Evolutionary conservation across 1,140 invertebrate genomes (phyloP).

Genomic region (Aphelinus certus): DNA sequence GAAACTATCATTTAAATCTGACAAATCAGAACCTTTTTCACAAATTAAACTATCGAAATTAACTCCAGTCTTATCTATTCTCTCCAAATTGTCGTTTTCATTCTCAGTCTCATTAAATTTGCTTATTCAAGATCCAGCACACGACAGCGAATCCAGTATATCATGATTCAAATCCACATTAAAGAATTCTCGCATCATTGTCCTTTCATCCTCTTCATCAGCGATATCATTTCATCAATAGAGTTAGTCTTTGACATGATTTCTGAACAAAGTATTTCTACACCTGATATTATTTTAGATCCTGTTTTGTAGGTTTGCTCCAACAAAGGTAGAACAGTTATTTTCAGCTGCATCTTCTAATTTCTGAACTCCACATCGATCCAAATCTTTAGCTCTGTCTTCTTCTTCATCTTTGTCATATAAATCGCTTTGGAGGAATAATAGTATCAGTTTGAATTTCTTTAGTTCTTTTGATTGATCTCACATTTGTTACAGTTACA

Average conservation of each 20-base stretch:
- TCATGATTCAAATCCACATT: constrained; percentile 21
- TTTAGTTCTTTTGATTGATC: background rate
- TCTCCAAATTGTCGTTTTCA: background rate
- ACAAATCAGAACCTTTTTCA: constrained; percentile 2
- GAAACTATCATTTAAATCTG: constrained; percentile 16
- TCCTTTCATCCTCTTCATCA: background rate
- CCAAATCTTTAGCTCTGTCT: constrained; percentile 4
- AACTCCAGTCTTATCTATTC: background rate
- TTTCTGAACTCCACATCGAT: constrained; percentile 1
- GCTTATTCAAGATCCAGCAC: background rate
- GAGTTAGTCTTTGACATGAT: constrained; percentile 4
- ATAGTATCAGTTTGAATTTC: constrained; percentile 18
- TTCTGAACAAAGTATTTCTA: constrained; percentile 4
- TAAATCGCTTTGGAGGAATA: constrained; percentile 27
- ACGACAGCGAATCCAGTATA: background rate
- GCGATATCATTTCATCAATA: background rate
- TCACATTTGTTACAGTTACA: background rate
- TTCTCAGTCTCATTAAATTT: background rate
- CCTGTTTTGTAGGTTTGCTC: background rate
- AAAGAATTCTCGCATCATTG: background rate
- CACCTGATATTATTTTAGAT: constrained; percentile 7
- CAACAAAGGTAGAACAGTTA: background rate
- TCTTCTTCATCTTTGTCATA: constrained; percentile 42
- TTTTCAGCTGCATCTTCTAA: background rate
- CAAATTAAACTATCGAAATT: background rate